phyloP scores from a whole-genome alignment of 2,888 invertebrate species.

The Aleiodes testaceus region DNA sequence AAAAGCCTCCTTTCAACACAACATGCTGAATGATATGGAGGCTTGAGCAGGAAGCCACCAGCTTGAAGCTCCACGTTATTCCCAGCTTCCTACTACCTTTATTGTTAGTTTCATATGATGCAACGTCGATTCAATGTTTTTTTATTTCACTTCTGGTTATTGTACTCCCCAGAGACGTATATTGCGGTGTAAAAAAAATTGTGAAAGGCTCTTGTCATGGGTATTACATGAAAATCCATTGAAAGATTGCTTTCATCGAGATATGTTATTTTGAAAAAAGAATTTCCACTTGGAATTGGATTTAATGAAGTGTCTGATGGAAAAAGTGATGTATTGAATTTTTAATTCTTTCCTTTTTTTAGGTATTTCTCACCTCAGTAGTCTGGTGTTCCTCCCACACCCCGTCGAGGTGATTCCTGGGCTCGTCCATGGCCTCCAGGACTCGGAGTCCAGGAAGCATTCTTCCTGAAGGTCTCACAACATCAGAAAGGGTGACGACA shows the following conservation, averaged over 20 bases:
- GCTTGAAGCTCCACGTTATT: constrained; percentile 13
- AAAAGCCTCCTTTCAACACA: neutral
- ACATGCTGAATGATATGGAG: neutral
- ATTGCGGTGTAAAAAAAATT: too few relatives aligned
- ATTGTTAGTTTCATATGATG: constrained; percentile 4
- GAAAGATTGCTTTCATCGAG: too few relatives aligned
- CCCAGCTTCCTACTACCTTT: neutral
- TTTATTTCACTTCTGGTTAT: neutral
- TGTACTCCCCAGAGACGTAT: too few relatives aligned
- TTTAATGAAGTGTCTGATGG: too few relatives aligned
- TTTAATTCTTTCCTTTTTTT: too few relatives aligned
- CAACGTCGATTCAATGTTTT: constrained; percentile 11
- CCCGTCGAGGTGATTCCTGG: constrained; percentile 49
- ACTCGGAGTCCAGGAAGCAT: constrained; percentile 33
- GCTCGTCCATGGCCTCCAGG: constrained; percentile 54
- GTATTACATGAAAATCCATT: too few relatives aligned
- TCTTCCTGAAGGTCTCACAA: constrained; percentile 36
- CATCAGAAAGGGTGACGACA: neutral
- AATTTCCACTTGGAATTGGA: too few relatives aligned
- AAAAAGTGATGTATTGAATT: too few relatives aligned
- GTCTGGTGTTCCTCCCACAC: constrained; percentile 55
- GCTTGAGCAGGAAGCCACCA: constrained; percentile 21
- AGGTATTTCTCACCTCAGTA: constrained; percentile 57
- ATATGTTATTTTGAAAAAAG: too few relatives aligned
- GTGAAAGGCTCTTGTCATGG: too few relatives aligned